Evolutionary conservation across 1,140 invertebrate genomes (phyloP), one percentile per base, ranked within the genome.

Genomic region (Helicoverpa armigera): DNA sequence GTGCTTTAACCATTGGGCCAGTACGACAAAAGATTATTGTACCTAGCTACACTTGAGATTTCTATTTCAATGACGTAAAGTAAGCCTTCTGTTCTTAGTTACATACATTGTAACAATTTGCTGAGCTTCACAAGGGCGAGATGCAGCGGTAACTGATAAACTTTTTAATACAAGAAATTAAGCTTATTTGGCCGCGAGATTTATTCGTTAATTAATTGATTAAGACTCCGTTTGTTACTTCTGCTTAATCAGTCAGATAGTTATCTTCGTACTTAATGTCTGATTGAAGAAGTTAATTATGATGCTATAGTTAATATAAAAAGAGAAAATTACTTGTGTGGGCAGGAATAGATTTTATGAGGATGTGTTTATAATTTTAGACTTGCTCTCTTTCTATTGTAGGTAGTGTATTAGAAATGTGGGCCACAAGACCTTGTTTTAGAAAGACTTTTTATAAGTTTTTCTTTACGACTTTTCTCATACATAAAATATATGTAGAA

Each of bases 151-250:
- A 18, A 14, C 67, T 70, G 67, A 70, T 70, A 70, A 67, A 70
- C 16, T 70, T 70, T 43, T 70, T 70, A 70, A 70, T 70, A 70
- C 67, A 53, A 70, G 67, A 70, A 70, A 70, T 70, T 70, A 70
- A 70, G 67, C 67, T 70, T 70, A 70, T 70, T 70, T 70, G 50
- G 67, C 10, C n/a, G 18, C 18, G 67, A 70, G 67, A 70, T 70
- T 70, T 70, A 70, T 70, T 70, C 67, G 13, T 54, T 69, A 70
- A 54, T 70, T 70, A 70, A 70, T 70, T 70, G 67, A 70, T 70
- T 70, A 53, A 70, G 67, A 53, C 67, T 70, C 67, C 50, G 48
- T 31, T 70, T 51, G 67, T 70, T 70, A 51, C 48, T 43, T 70
- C 23, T 70, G 67, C 23, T 53, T 70, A 70, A 70, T 70, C 67